Percentiles rank a stretch among this genome's conserved stretches.
phyloP scores from a whole-genome alignment of 2,113 vertebrate genomes.

The Larimichthys polyactis region DNA sequence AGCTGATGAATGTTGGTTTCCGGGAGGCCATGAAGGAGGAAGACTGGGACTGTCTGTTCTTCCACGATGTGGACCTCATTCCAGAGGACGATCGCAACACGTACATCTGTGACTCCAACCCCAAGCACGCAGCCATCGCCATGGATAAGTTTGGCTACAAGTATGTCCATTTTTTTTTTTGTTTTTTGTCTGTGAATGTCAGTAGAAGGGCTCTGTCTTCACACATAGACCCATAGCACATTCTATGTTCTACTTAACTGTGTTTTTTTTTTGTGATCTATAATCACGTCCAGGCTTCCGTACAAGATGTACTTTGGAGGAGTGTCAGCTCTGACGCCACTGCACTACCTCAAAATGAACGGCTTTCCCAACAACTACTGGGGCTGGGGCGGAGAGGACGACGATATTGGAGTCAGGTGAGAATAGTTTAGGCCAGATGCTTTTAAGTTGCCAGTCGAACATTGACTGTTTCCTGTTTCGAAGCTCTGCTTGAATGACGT shows the following conservation, averaged over 20 bases:
- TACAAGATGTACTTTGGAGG: constrained; percentile 87
- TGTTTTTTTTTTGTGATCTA: background rate
- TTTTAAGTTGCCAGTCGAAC: background rate
- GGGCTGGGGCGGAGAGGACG: constrained; percentile 88
- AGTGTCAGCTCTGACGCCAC: constrained; percentile 84
- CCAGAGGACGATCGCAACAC: constrained; percentile 87
- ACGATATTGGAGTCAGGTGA: constrained; percentile 87
- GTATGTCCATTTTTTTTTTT: constrained; percentile 66
- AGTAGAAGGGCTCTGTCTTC: background rate
- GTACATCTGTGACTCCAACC: constrained; percentile 84
- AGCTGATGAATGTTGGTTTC: constrained; percentile 88
- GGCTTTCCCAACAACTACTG: constrained; percentile 89
- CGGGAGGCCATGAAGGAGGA: constrained; percentile 89
- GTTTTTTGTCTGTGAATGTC: background rate
- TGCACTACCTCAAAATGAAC: constrained; percentile 88
- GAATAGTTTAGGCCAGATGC: background rate
- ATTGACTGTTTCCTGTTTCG: background rate
- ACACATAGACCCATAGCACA: background rate
- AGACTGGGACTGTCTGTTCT: constrained; percentile 89
- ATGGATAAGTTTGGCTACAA: constrained; percentile 91
- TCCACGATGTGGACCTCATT: constrained; percentile 89
- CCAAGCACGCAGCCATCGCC: constrained; percentile 87
- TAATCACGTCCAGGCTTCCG: constrained; percentile 79
- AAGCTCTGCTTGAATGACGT: background rate
- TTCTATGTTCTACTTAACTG: background rate